These are phyloP conservation scores for Caenorhabditis brenneri DNA, from an alignment of 1,140 invertebrate species.

Conservation along the genomic window DNA sequence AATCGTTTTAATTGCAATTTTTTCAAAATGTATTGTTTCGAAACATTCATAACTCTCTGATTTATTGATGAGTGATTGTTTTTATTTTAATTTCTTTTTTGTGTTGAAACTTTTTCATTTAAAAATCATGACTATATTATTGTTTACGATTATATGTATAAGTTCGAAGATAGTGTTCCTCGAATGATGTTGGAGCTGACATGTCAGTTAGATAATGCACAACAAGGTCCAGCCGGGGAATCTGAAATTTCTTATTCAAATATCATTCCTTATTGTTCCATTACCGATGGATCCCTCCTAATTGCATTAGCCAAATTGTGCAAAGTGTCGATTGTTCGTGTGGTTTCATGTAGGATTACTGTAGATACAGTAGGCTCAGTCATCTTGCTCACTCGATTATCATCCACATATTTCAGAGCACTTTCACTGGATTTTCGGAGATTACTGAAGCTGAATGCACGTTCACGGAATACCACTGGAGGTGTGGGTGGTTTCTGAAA, in stretches of 20 bases:
- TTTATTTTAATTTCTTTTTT: too few species aligned
- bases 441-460: conserved; percentile 24
- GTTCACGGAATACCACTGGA: neutral
- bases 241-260: neutral
- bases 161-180: conserved; percentile 25
- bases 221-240: neutral
- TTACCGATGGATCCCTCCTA: conserved; percentile 4
- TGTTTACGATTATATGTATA: neutral
- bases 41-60: too few species aligned
- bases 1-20: too few species aligned
- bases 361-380: conserved; percentile 19
- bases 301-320: neutral
- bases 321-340: conserved; percentile 1
- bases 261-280: too few species aligned
- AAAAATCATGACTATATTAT: too few species aligned
- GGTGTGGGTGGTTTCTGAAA: conserved; percentile 9
- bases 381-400: conserved; percentile 2
- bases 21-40: too few species aligned
- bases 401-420: conserved; percentile 19
- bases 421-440: conserved; percentile 13
- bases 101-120: too few species aligned
- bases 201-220: conserved; percentile 10
- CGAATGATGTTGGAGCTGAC: conserved; percentile 19
- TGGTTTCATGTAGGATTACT: conserved; percentile 7
- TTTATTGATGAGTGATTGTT: too few species aligned